phyloP scores from a whole-genome alignment of 2,113 vertebrate genomes.

The Albula goreensis region DNA sequence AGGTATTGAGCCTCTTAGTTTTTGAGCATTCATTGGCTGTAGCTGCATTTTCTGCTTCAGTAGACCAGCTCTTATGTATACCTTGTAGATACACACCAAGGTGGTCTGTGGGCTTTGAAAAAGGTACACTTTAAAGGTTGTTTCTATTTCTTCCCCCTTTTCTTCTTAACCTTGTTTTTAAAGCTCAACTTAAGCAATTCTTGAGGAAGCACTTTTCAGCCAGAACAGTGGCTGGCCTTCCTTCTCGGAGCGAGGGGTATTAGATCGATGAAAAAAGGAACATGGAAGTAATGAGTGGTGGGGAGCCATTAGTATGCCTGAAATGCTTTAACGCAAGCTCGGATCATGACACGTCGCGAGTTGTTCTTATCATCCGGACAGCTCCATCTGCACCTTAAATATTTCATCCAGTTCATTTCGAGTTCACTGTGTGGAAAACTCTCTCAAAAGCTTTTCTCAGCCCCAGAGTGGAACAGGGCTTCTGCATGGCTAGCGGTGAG shows the following conservation, averaged over 20 bases:
- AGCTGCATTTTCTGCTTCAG: constrained; percentile 36
- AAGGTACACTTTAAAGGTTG: constrained; percentile 11
- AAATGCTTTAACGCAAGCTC: constrained; percentile 92
- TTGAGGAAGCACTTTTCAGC: constrained; percentile 61
- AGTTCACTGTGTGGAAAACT: constrained; percentile 85
- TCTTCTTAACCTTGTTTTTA: constrained; percentile 6
- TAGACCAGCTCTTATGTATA: constrained; percentile 40
- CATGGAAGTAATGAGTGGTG: constrained; percentile 91
- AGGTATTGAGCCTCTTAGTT: constrained; percentile 26
- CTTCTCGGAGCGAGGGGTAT: constrained; percentile 83
- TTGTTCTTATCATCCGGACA: constrained; percentile 95
- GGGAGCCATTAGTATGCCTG: constrained; percentile 93
- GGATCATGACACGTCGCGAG: constrained; percentile 95
- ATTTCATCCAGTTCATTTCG: constrained; percentile 97
- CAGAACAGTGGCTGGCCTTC: constrained; percentile 62
- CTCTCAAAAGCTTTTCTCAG: constrained; percentile 81
- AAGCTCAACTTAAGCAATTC: constrained; percentile 41
- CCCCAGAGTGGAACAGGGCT: constrained; percentile 81
- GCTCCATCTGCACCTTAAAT: constrained; percentile 99
- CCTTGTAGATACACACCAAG: constrained; percentile 26
- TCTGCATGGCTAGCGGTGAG: constrained; percentile 89
- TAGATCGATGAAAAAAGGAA: constrained; percentile 88
- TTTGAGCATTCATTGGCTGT: background rate
- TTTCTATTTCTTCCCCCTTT: constrained; percentile 2
- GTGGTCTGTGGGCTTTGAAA: background rate